A percentile compares a stretch with the other conserved stretches of the same genome.
Evolutionary conservation across 2,888 invertebrate genomes (phyloP).

Genomic region (Helicoverpa assulta): DNA sequence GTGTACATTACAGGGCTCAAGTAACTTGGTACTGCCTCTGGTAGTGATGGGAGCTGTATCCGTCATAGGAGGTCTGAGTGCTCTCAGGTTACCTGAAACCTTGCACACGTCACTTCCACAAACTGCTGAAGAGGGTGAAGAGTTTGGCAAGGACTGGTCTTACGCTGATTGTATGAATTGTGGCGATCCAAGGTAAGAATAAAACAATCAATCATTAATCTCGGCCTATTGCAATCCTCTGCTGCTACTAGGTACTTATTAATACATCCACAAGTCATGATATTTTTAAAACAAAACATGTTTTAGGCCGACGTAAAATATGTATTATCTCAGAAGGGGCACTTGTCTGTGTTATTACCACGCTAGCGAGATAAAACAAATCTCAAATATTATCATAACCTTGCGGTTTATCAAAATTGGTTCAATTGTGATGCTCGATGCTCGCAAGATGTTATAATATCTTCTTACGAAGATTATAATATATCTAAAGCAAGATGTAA

Average conservation of each 20-base stretch:
- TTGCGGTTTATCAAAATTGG: too few species aligned
- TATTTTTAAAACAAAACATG: too few species aligned
- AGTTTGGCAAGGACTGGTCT: constrained; percentile 95
- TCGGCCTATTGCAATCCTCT: too few species aligned
- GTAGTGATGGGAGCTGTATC: constrained; percentile 96
- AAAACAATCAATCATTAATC: neutral
- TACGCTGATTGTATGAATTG: constrained; percentile 94
- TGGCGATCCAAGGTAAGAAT: constrained; percentile 91
- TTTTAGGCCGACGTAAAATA: too few species aligned
- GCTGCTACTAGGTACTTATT: too few species aligned
- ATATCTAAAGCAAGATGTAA: neutral
- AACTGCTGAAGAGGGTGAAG: constrained; percentile 96
- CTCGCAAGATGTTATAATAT: too few species aligned
- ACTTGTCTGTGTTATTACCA: too few species aligned
- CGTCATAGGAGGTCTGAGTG: constrained; percentile 94
- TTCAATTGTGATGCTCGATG: too few species aligned
- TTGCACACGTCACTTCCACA: constrained; percentile 95
- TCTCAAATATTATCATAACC: too few species aligned
- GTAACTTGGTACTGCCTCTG: constrained; percentile 95
- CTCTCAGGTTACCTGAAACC: constrained; percentile 95
- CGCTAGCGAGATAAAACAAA: too few species aligned
- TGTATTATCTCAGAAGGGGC: too few species aligned
- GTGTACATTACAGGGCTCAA: constrained; percentile 92
- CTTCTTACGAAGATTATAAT: neutral
- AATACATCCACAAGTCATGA: too few species aligned